phyloP scores from a whole-genome alignment of 2,797 vertebrate genomes.

The Triplophysa yarkandensis region DNA sequence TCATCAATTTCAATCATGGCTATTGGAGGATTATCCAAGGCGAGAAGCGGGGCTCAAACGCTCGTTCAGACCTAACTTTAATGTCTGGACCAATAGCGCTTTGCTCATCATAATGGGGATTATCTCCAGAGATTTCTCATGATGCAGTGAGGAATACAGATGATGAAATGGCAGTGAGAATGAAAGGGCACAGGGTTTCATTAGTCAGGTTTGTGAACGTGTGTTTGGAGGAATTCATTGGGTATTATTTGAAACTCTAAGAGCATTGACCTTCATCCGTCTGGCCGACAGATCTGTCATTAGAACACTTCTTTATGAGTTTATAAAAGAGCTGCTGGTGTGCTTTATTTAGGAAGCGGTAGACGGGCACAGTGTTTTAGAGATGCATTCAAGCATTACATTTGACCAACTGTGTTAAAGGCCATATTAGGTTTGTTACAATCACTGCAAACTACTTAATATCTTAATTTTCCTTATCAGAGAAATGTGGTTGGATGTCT shows the following conservation, averaged over 20 bases:
- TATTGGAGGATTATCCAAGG: constrained; percentile 28
- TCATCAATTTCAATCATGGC: constrained; percentile 39
- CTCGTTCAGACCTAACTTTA: constrained; percentile 4
- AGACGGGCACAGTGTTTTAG: neutral
- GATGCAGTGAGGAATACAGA: constrained; percentile 41
- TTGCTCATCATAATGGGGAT: constrained; percentile 34
- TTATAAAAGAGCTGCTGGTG: neutral
- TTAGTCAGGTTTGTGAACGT: constrained; percentile 25
- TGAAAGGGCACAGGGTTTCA: constrained; percentile 27
- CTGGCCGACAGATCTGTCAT: constrained; percentile 1
- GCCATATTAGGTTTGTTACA: too few species aligned
- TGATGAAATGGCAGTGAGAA: constrained; percentile 25
- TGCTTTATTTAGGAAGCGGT: neutral
- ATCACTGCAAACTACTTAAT: too few species aligned
- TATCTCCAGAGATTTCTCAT: constrained; percentile 36
- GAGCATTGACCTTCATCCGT: neutral
- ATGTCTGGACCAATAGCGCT: constrained; percentile 17
- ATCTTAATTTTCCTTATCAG: too few species aligned
- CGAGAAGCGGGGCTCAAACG: neutral
- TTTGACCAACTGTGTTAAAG: too few species aligned
- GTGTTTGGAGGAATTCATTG: neutral
- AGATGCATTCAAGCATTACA: neutral
- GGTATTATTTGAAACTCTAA: neutral
- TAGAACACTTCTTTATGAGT: neutral
- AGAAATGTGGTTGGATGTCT: too few species aligned